phyloP scores from a whole-genome alignment of 2,888 invertebrate species.

The Labia minor region DNA sequence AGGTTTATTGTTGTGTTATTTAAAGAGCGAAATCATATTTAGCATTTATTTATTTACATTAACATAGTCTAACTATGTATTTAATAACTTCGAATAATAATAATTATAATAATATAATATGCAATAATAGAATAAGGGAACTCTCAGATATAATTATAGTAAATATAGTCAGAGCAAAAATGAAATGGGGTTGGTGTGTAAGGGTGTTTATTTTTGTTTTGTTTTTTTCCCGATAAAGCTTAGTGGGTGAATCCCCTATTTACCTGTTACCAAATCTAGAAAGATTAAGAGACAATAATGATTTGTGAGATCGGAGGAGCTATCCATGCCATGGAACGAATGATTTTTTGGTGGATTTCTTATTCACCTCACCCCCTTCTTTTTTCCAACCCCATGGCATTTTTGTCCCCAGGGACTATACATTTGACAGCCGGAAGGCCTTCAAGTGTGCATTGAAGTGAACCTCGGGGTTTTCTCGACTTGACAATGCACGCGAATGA shows the following conservation, averaged over 20 bases:
- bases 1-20: too few species aligned
- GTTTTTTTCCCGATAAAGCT: too few species aligned
- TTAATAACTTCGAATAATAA: conserved; percentile 13
- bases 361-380: background rate
- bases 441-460: background rate
- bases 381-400: background rate
- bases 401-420: background rate
- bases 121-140: background rate
- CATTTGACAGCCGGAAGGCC: background rate
- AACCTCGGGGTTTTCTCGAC: background rate
- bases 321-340: too few species aligned
- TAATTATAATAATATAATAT: conserved; percentile 13
- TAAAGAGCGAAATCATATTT: background rate
- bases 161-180: background rate
- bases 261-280: too few species aligned
- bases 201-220: background rate
- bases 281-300: too few species aligned
- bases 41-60: conserved; percentile 13
- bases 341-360: too few species aligned
- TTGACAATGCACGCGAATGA: background rate
- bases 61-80: conserved; percentile 7
- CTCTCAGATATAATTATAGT: conserved; percentile 5
- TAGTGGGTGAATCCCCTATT: too few species aligned
- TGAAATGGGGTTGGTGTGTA: background rate
- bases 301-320: too few species aligned